A percentile compares a stretch with the other conserved stretches of the same genome.
phyloP scores from a whole-genome alignment of 1,140 invertebrate genomes.

The Hydropsyche tenuis region DNA sequence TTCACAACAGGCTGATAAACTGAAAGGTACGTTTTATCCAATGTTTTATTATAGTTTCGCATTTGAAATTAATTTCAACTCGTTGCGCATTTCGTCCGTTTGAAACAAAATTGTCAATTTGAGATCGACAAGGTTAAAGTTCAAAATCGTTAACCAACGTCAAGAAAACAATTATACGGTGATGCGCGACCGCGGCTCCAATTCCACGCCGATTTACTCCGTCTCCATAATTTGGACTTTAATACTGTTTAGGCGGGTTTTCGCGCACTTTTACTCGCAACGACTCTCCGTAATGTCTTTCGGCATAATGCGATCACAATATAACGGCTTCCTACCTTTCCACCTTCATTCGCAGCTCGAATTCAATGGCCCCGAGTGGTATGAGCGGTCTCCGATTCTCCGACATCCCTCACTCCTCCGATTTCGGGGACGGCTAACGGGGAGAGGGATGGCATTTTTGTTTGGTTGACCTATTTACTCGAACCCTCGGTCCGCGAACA shows the following conservation, averaged over 20 bases:
- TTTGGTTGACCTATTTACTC: slow-evolving; percentile 47
- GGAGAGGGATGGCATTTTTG: slow-evolving; percentile 32
- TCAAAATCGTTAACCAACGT: neutral
- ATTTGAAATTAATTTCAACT: no score
- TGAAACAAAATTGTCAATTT: no score
- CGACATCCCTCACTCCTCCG: neutral
- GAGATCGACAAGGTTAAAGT: no score
- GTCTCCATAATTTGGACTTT: no score
- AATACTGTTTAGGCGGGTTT: no score
- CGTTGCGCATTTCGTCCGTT: no score
- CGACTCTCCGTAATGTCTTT: slow-evolving; percentile 43
- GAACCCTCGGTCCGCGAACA: slow-evolving; percentile 34
- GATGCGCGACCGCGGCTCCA: neutral
- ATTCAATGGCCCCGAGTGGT: neutral
- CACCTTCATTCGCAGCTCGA: neutral
- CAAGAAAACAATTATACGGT: neutral
- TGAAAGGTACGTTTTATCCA: slow-evolving; percentile 27
- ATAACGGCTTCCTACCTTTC: slow-evolving; percentile 27
- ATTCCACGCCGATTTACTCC: no score
- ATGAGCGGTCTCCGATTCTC: neutral
- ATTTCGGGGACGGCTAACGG: neutral
- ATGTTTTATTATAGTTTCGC: no score
- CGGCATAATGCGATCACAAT: slow-evolving; percentile 45
- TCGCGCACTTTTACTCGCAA: neutral
- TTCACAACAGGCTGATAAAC: slow-evolving; percentile 25